Evolutionary conservation across 2,888 invertebrate species (phyloP), one percentile per base, ranked within the genome.

Genomic region (Sisyra terminalis): DNA sequence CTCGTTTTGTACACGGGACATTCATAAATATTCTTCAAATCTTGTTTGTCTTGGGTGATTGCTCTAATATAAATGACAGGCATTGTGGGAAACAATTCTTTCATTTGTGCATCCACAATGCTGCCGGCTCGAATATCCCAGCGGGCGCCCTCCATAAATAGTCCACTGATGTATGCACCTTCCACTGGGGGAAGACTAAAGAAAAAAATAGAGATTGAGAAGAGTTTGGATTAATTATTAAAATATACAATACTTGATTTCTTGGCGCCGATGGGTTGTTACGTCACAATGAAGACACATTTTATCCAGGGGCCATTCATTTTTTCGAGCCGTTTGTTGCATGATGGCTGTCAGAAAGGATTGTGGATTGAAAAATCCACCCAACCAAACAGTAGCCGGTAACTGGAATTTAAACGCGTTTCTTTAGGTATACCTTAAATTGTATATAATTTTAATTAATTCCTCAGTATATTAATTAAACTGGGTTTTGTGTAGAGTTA

Each of bases 251-350:
- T 63, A 81, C 74, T 72, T 76, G 57, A 93, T 80, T 54, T 94
- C 93, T 45, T 86, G 82, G 49, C 79, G 75, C 24, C 63, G 69
- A 58, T 85, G 93, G 62, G 92, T 93, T 6, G 92, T 92, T 29
- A 94, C 93, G 57, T 94, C 94, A 55, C 90, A 92, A 60, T 87
- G 82, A 35, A 94, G 71, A 56, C 88, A 89, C 92, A 94, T 93
- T 60, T 89, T 86, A 65, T 94, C 93, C 46, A 94, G 67, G 0
- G 94, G 93, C 85, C 92, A 89, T 61, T 93, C 93, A 60, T 93
- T 92, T 64, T 85, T 92, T 38, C 93, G 71, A 1, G 94, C 93
- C 42, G 92, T 92, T 63, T 89, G 90, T 64, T 96, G 94, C 92
- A 94, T 93, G 56, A 94, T 92, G 30, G 94, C 94, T 0, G 94